phyloP scores from a whole-genome alignment of 2,888 invertebrate genomes.

The Hanleya hanleyi region DNA sequence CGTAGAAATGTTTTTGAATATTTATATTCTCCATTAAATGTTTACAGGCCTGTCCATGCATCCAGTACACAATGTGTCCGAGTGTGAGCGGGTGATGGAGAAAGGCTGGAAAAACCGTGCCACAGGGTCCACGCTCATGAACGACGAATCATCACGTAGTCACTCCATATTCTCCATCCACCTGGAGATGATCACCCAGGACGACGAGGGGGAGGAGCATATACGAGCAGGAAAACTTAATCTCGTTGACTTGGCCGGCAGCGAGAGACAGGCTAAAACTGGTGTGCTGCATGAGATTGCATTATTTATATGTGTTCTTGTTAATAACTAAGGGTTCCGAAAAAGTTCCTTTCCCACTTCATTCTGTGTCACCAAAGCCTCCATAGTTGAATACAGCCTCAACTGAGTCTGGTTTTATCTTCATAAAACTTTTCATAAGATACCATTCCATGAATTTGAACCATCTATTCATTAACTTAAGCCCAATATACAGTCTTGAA shows the following conservation, averaged over 20 bases:
- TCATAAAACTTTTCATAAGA: too few species aligned
- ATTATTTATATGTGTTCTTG: conserved; percentile 3
- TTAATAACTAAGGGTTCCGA: too few species aligned
- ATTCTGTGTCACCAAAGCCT: too few species aligned
- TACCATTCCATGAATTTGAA: too few species aligned
- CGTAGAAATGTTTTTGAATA: too few species aligned
- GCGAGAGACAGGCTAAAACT: conserved; percentile 87
- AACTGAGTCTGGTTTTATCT: too few species aligned
- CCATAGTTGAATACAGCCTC: too few species aligned
- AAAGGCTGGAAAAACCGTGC: conserved; percentile 86
- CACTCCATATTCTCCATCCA: conserved; percentile 91
- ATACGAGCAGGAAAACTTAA: conserved; percentile 85
- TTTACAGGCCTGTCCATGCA: conserved; percentile 81
- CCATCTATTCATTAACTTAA: too few species aligned
- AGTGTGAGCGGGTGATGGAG: conserved; percentile 84
- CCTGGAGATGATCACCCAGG: conserved; percentile 84
- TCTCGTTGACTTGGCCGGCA: conserved; percentile 91
- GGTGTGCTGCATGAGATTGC: conserved; percentile 65
- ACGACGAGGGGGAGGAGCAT: conserved; percentile 75
- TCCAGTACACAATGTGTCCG: conserved; percentile 84
- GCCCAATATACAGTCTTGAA: too few species aligned
- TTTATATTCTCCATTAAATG: too few species aligned
- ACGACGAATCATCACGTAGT: conserved; percentile 86
- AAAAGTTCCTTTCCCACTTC: too few species aligned
- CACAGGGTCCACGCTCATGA: conserved; percentile 91